Evolutionary conservation across 92 coral and sea anemone species (phyloP).

Genomic region (Epizoanthus rinbou): DNA sequence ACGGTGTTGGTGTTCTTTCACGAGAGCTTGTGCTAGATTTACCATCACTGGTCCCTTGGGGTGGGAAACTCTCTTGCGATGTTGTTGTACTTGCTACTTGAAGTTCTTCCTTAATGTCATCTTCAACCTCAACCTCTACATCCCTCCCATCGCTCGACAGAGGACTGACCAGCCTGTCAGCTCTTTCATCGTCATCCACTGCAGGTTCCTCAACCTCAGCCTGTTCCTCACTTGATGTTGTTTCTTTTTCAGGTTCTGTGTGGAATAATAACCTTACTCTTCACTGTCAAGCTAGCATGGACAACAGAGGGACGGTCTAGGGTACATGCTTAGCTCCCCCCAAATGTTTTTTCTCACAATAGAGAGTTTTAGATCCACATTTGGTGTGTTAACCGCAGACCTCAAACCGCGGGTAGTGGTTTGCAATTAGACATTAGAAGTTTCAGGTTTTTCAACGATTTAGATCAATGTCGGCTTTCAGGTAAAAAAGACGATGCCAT

Average conservation of each 20-base stretch:
- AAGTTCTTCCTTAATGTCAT: constrained; percentile 47
- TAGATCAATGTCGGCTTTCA: too few relatives aligned
- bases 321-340: too few relatives aligned
- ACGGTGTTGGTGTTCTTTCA: constrained; percentile 51
- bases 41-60: constrained; percentile 6
- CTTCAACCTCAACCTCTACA: constrained; percentile 54
- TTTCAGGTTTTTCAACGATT: too few relatives aligned
- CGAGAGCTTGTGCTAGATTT: constrained; percentile 54
- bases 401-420: too few relatives aligned
- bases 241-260: constrained; percentile 12
- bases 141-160: constrained; percentile 43
- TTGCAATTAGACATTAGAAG: too few relatives aligned
- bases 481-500: too few relatives aligned
- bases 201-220: background rate
- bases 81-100: constrained; percentile 7
- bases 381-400: too few relatives aligned
- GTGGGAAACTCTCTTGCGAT: constrained; percentile 15
- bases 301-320: too few relatives aligned
- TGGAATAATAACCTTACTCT: background rate
- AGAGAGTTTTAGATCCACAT: too few relatives aligned
- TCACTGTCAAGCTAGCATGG: too few relatives aligned
- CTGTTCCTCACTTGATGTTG: constrained; percentile 1
- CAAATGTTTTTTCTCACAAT: too few relatives aligned
- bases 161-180: constrained; percentile 20
- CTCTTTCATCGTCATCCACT: constrained; percentile 17